Evolutionary conservation across 1,140 invertebrate genomes (phyloP).

Genomic region (Pissodes strobi): DNA sequence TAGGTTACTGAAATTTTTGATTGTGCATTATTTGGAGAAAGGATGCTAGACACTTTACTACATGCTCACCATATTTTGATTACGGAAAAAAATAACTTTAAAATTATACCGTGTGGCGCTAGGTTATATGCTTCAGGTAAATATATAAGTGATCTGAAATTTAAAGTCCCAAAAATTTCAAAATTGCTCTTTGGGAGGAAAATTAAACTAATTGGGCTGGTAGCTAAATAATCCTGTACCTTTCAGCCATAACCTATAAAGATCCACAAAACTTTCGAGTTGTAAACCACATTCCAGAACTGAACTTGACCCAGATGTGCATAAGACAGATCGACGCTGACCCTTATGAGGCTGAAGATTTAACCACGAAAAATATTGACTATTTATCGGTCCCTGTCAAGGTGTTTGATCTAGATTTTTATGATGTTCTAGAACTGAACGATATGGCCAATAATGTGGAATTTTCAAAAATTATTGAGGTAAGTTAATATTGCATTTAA

Average conservation of each 20-base stretch:
- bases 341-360: conserved; percentile 72
- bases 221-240: not conserved
- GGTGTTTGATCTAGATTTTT: conserved; percentile 69
- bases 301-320: conserved; percentile 51
- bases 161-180: no score
- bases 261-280: conserved; percentile 33
- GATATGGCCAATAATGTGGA: conserved; percentile 21
- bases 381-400: conserved; percentile 64
- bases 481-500: not conserved
- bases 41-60: conserved; percentile 66
- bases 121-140: conserved; percentile 66
- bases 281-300: conserved; percentile 6
- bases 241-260: conserved; percentile 41
- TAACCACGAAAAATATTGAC: conserved; percentile 62
- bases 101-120: conserved; percentile 66
- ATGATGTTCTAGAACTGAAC: conserved; percentile 58
- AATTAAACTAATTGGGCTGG: not conserved
- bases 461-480: conserved; percentile 25
- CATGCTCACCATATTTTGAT: conserved; percentile 71
- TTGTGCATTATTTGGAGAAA: conserved; percentile 76
- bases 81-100: conserved; percentile 48
- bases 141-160: no score
- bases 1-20: conserved; percentile 81
- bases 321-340: conserved; percentile 57
- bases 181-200: no score